Conservation (phyloP, 37 sponge, comb jelly and placozoan species). For the Oopsacas minuta region DNA sequence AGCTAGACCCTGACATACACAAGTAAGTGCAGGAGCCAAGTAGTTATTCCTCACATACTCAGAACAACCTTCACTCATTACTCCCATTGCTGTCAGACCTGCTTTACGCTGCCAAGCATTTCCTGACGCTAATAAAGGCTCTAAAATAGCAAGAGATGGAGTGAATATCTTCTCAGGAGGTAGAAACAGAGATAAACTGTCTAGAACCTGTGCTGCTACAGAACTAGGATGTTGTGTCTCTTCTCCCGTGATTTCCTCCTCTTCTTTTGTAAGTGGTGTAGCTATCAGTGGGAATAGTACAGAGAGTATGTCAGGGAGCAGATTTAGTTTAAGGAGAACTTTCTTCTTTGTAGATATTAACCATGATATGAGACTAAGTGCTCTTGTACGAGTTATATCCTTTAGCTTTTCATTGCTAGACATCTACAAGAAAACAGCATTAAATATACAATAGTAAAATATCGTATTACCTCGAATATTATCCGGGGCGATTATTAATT, state of each 20-base stretch:
- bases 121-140: slow-evolving; percentile 33
- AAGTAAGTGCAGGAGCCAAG: not conserved
- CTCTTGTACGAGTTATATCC: slow-evolving; percentile 61
- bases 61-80: slow-evolving; percentile 64
- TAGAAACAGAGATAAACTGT: slow-evolving; percentile 53
- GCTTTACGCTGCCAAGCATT: slow-evolving; percentile 43
- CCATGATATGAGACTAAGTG: slow-evolving; percentile 69
- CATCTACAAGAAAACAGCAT: slow-evolving; percentile 29
- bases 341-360: slow-evolving; percentile 70
- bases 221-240: slow-evolving; percentile 44
- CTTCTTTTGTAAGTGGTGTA: slow-evolving; percentile 23
- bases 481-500: too few species aligned
- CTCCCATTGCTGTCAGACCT: slow-evolving; percentile 64
- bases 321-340: slow-evolving; percentile 43
- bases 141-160: slow-evolving; percentile 33
- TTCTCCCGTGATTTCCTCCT: slow-evolving; percentile 29
- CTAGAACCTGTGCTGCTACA: slow-evolving; percentile 61
- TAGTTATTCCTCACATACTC: not conserved
- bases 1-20: slow-evolving; percentile 31
- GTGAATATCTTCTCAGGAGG: slow-evolving; percentile 69
- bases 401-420: slow-evolving; percentile 38
- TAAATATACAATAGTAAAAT: too few species aligned
- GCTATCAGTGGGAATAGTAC: slow-evolving; percentile 49
- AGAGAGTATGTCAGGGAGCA: slow-evolving; percentile 32
- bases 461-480: too few species aligned